These are phyloP conservation scores for Ctenopoma multispine DNA, from an alignment of 2,797 vertebrate species.

Conservation along the genomic window DNA sequence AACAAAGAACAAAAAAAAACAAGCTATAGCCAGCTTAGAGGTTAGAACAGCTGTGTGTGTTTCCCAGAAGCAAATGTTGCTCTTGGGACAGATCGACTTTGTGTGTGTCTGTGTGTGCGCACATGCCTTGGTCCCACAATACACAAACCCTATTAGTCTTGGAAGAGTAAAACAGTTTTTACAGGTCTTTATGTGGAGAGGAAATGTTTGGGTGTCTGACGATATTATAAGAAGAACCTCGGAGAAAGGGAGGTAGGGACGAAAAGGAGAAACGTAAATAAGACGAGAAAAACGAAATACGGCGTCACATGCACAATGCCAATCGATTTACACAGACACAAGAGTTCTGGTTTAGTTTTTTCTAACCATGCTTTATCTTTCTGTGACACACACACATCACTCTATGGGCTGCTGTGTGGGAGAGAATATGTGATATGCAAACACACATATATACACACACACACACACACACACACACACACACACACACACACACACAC, in stretches of 20 bases:
- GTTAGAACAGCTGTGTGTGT: slow-evolving; percentile 77
- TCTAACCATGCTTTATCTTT: slow-evolving; percentile 17
- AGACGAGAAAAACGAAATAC: slow-evolving; percentile 35
- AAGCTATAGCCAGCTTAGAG: slow-evolving; percentile 65
- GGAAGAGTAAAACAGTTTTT: slow-evolving; percentile 64
- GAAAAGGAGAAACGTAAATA: slow-evolving; percentile 51
- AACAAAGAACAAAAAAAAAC: slow-evolving; percentile 55
- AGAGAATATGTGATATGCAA: slow-evolving; percentile 62
- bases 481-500: slow-evolving; percentile 23
- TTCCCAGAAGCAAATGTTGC: slow-evolving; percentile 79
- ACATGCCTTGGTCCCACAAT: slow-evolving; percentile 58
- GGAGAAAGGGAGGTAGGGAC: slow-evolving; percentile 37
- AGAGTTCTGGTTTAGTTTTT: slow-evolving; percentile 22
- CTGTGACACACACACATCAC: slow-evolving; percentile 33
- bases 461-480: slow-evolving; percentile 30
- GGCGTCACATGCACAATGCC: slow-evolving; percentile 32
- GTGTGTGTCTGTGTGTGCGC: slow-evolving; percentile 39
- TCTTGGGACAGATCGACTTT: slow-evolving; percentile 69
- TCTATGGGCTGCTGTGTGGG: slow-evolving; percentile 70
- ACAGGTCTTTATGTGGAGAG: slow-evolving; percentile 67
- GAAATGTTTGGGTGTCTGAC: slow-evolving; percentile 76
- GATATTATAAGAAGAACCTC: slow-evolving; percentile 65
- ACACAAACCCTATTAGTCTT: slow-evolving; percentile 79
- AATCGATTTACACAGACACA: slow-evolving; percentile 29
- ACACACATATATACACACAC: slow-evolving; percentile 23